Evolutionary conservation across 2,113 vertebrate species (phyloP).

Genomic region (Pao palembangensis): DNA sequence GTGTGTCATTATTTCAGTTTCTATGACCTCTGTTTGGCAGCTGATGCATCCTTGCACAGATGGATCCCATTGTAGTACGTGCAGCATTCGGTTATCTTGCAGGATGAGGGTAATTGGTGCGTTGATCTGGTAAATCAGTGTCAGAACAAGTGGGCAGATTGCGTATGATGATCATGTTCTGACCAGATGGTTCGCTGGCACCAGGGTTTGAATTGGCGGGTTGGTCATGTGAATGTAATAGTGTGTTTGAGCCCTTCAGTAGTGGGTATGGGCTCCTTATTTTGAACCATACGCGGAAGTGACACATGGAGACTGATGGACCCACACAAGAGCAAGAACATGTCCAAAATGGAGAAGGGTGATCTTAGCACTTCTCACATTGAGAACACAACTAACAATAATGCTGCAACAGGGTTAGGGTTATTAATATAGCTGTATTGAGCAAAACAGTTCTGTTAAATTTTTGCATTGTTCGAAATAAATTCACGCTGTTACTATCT

Average conservation of each 20-base stretch:
- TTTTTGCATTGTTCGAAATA: no score
- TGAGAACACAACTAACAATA: no score
- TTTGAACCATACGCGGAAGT: conserved; percentile 15
- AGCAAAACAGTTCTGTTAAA: no score
- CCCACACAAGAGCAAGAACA: neutral
- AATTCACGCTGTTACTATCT: no score
- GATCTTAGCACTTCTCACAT: neutral
- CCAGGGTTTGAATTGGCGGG: conserved; percentile 30
- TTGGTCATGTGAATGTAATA: conserved; percentile 6
- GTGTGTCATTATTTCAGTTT: conserved; percentile 20
- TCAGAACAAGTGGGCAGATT: conserved; percentile 73
- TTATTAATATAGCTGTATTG: no score
- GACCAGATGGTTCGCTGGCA: conserved; percentile 73
- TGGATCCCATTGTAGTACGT: conserved; percentile 21
- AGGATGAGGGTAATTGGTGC: conserved; percentile 73
- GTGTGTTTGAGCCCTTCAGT: conserved; percentile 19
- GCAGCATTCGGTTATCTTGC: conserved; percentile 61
- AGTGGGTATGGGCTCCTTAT: conserved; percentile 33
- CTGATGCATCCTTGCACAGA: conserved; percentile 17
- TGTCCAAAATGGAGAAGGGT: no score
- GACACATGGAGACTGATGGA: neutral
- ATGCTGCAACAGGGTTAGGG: no score
- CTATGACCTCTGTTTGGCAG: conserved; percentile 23
- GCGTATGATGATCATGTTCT: conserved; percentile 75
- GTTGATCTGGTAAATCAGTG: conserved; percentile 66